Base-by-base conservation (phyloP, 1,140 invertebrate species). In the Panonychus citri region DNA sequence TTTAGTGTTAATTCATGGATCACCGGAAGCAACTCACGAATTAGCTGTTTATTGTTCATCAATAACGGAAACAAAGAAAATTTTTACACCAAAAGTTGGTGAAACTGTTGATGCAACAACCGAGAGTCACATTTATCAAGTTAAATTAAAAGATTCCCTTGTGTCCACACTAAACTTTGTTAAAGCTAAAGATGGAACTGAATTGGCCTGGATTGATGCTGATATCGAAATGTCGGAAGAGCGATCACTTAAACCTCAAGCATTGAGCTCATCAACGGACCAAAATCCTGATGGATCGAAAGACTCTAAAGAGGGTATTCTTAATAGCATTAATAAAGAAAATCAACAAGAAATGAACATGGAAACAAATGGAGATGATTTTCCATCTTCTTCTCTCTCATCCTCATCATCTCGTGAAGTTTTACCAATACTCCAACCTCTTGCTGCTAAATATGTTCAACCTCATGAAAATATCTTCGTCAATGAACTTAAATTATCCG, bases 61-160 rank as follows among this genome's bases (percentile, higher is more conserved):
- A n/a, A 78, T 57, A 21, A 64, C 69, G 5, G 71, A 73, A 57
- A 79, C 54, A n/a, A 42, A 80, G 1, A 78, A 82, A 62, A 79
- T 96, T 0, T 95, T 89, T 68, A 78, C 81, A 8, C 93, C 94
- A 1, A 71, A 69, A 13, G 75, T 80, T 53, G 83, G 85, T 0
- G 89, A 97, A 67, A 75, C 79, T 2, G 77, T 99, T 4, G 91
- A 98, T 71, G 90, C 85, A 1, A 98, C 94, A 0, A 94, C 88
- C 0, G 94, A 99, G 71, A 90, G 85, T 5, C 86, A 96, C 65
- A 98, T 99, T 64, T 96, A 93, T 70, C 94, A 97, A 74, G 89
- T 95, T 64, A 78, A 83, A 59, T 71, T 95, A 24, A 88, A 85
- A 26, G 90, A 96, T 69, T 80, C 83, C 21, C 71, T 95, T 39